Base-by-base conservation (phyloP, 2,888 invertebrate genomes). In the Megastigmus dorsalis region DNA sequence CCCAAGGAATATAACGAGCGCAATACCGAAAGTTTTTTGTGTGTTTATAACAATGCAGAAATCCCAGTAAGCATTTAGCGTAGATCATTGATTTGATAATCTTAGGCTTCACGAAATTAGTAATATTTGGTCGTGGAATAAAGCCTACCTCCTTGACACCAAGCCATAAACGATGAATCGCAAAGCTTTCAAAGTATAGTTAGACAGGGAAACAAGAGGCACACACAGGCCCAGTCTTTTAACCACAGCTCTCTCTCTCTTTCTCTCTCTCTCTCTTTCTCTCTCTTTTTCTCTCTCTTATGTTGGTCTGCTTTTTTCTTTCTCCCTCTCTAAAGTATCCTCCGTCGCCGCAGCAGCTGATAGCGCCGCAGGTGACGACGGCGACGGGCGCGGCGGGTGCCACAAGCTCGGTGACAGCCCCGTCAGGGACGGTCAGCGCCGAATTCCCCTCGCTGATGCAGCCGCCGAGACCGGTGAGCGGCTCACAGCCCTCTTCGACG, bases 241-340 rank as follows among this genome's bases (percentile, higher is more conserved):
- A 6, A 18, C 10, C 3, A 30, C 62, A 30, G 20, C 26, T 48
- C 26, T 20, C 9, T 15, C 15, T 4, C 18, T 3, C 18, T 33
- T 18, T 62, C 33, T 62, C 18, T 3, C 18, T 33, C 10, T 62
- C 33, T 62, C 18, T 28, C 9, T 45, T 33, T 30, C 28, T 18
- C n/a, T 36, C 18, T 50, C 7, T 15, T 10, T 30, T 23, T 36
- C 20, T 50, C 20, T 23, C 26, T 33, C 36, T 65, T 33, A 13
- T 38, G 38, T 38, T 3, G 10, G 38, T 3, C 23, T 50, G 20
- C 18, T n/a, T 9, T 50, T 6, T 50, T 7, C 43, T 10, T 54
- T 13, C n/a, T n/a, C n/a, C n/a, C n/a, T n/a, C 5, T 13, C n/a
- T 13, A 74, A 89, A 93, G 93, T 93, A 92, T 91, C 93, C 93